phyloP scores from a whole-genome alignment of 2,888 invertebrate genomes.

The Ctena decussata region DNA sequence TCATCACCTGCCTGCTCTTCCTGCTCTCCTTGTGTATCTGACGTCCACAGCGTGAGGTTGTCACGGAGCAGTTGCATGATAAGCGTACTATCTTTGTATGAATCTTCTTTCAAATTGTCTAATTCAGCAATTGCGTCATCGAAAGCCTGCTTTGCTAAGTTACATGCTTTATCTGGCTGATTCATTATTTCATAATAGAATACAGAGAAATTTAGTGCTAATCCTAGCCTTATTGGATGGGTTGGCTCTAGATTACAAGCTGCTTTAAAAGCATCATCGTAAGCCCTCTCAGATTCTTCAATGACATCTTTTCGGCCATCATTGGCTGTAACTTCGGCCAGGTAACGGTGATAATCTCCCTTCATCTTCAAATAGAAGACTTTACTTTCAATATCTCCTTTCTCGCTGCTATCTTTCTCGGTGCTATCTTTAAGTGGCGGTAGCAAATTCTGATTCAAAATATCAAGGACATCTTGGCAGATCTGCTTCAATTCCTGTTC shows the following conservation, averaged over 20 bases:
- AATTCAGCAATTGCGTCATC: constrained; percentile 99
- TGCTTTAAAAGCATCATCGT: constrained; percentile 99
- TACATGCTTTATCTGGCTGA: constrained; percentile 99
- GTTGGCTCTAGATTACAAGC: constrained; percentile 99
- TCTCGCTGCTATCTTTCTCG: constrained; percentile 99
- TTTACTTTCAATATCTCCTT: constrained; percentile 52
- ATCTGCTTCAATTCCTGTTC: constrained; percentile 99
- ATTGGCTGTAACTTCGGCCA: constrained; percentile 94
- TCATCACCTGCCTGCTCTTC: constrained; percentile 34
- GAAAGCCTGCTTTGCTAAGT: constrained; percentile 99
- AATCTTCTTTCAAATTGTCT: constrained; percentile 99
- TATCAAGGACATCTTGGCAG: constrained; percentile 98
- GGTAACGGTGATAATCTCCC: constrained; percentile 99
- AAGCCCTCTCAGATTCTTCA: constrained; percentile 91
- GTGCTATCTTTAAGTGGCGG: constrained; percentile 91
- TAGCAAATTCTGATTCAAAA: constrained; percentile 99
- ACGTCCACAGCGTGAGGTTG: constrained; percentile 75
- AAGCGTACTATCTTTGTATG: constrained; percentile 99
- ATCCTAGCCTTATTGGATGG: constrained; percentile 99
- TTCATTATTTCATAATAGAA: constrained; percentile 99
- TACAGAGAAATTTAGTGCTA: constrained; percentile 99
- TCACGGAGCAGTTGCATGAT: constrained; percentile 98
- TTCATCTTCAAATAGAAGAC: constrained; percentile 99
- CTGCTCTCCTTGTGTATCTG: constrained; percentile 30
- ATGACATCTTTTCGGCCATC: constrained; percentile 19